Evolutionary conservation across 2,113 vertebrate genomes (phyloP).

Genomic region (Entelurus aequoreus): DNA sequence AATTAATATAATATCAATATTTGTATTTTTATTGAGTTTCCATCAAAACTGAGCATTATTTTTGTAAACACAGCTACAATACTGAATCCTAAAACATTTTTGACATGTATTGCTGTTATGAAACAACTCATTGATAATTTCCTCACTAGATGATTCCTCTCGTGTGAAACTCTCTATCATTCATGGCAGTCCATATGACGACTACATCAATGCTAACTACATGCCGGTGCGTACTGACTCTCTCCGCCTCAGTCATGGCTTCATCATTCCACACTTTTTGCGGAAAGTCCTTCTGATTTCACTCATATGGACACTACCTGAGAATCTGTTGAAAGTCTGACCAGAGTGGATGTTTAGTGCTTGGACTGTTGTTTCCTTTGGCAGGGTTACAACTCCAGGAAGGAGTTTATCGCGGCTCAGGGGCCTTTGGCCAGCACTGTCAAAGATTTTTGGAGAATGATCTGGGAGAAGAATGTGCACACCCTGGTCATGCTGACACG

Average conservation of each 20-base stretch:
- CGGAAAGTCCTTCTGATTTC: too few relatives aligned
- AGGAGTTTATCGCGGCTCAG: conserved; percentile 90
- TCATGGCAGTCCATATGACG: conserved; percentile 69
- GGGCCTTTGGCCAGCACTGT: conserved; percentile 86
- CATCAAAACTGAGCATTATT: too few relatives aligned
- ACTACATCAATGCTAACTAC: conserved; percentile 97
- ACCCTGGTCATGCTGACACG: conserved; percentile 93
- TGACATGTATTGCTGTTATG: not conserved
- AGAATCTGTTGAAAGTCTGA: not conserved
- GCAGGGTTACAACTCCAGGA: conserved; percentile 87
- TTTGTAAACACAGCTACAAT: not conserved
- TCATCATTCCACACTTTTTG: conserved; percentile 7
- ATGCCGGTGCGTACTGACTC: conserved; percentile 80
- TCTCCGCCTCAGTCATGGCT: conserved; percentile 17
- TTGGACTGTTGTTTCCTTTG: conserved; percentile 20
- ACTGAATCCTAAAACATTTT: not conserved
- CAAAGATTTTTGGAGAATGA: conserved; percentile 93
- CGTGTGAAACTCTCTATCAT: conserved; percentile 87
- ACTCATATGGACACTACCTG: too few relatives aligned
- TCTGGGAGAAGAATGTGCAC: conserved; percentile 90
- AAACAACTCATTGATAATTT: not conserved
- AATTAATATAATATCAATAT: too few relatives aligned
- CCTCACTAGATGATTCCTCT: conserved; percentile 82
- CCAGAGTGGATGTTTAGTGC: not conserved
- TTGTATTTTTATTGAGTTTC: too few relatives aligned